phyloP scores from a whole-genome alignment of 1,140 invertebrate species.

The Micrasema longulum region DNA sequence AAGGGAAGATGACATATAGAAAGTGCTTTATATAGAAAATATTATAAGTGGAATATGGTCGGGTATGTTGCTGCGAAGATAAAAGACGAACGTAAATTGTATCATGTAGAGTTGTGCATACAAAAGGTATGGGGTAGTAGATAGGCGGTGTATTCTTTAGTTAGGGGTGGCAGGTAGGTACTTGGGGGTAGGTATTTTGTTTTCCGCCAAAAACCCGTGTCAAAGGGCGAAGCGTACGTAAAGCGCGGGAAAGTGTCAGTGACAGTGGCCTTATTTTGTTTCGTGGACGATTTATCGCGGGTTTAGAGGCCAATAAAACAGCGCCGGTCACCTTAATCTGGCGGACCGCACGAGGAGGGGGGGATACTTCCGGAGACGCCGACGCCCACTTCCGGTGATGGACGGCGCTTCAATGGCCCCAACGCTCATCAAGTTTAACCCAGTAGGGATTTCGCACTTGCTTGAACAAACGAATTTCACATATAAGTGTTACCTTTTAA shows the following conservation, averaged over 20 bases:
- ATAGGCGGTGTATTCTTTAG: too few relatives aligned
- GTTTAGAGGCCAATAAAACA: slow-evolving; percentile 54
- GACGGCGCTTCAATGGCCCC: slow-evolving; percentile 19
- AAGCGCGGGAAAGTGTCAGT: slow-evolving; percentile 46
- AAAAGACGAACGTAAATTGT: too few relatives aligned
- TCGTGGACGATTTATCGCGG: slow-evolving; percentile 53
- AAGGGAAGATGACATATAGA: too few relatives aligned
- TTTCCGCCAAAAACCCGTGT: slow-evolving; percentile 32
- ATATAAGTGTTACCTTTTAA: too few relatives aligned
- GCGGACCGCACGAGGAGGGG: slow-evolving; percentile 6
- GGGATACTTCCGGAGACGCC: slow-evolving; percentile 26
- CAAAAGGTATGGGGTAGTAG: too few relatives aligned
- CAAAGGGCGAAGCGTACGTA: slow-evolving; percentile 43
- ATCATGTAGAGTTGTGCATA: too few relatives aligned
- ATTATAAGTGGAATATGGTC: too few relatives aligned
- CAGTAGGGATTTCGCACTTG: too few relatives aligned
- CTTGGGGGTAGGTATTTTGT: slow-evolving; percentile 19
- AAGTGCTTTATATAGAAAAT: too few relatives aligned
- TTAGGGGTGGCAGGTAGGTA: background rate
- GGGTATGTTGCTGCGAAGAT: too few relatives aligned
- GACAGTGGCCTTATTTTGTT: slow-evolving; percentile 54
- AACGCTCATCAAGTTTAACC: slow-evolving; percentile 9
- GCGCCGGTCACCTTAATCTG: slow-evolving; percentile 46
- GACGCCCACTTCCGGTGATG: slow-evolving; percentile 32
- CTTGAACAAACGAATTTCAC: too few relatives aligned